Evolutionary conservation across 2,113 vertebrate genomes (phyloP).

Genomic region (Baryphthengus martii): DNA sequence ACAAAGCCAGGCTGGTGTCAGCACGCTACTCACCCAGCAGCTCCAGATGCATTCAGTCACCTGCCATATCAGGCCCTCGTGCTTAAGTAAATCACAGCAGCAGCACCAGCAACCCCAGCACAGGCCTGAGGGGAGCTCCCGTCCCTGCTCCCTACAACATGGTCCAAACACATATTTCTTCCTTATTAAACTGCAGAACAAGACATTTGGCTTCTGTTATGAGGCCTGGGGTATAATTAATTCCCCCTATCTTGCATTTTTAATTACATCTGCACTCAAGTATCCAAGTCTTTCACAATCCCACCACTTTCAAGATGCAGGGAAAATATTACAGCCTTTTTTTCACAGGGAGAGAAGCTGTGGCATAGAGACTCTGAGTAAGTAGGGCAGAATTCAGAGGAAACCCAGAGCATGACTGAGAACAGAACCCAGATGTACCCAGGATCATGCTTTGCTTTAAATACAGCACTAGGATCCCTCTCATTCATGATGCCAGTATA

Average conservation of each 20-base stretch:
- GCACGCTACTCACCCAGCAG: not conserved
- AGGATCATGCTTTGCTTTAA: conserved; percentile 32
- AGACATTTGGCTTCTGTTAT: conserved; percentile 20
- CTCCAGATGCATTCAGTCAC: not conserved
- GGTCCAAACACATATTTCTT: conserved; percentile 6
- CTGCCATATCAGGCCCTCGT: not conserved
- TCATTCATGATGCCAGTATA: conserved; percentile 50
- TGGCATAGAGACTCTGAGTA: not conserved
- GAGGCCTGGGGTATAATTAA: conserved; percentile 12
- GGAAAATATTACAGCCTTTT: not conserved
- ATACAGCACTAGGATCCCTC: conserved; percentile 4
- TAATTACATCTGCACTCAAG: conserved; percentile 22
- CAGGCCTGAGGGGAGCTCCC: not conserved
- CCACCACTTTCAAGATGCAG: not conserved
- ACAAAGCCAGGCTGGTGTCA: not conserved
- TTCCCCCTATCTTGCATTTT: conserved; percentile 10
- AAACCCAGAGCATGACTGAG: not conserved
- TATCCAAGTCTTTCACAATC: conserved; percentile 19
- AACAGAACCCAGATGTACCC: conserved; percentile 50
- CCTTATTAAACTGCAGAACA: conserved; percentile 6
- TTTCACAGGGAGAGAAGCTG: not conserved
- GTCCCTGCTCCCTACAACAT: not conserved
- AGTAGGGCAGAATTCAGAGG: conserved; percentile 11
- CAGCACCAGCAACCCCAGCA: accelerated
- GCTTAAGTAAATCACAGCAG: not conserved